Evolutionary conservation across 2,797 vertebrate genomes (phyloP).

Genomic region (Ctenosaura bakeri): DNA sequence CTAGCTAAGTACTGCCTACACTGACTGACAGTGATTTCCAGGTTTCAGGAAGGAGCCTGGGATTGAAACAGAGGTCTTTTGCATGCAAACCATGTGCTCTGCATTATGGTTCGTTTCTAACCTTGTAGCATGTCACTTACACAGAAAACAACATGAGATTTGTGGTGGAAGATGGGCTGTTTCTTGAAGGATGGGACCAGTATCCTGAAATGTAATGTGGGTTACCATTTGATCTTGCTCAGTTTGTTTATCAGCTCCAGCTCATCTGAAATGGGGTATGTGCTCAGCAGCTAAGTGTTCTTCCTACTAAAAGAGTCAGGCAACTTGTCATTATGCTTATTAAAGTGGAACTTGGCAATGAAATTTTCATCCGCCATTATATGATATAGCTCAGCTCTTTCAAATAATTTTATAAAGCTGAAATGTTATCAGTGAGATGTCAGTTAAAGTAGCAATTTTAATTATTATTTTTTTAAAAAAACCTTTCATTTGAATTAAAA

Average conservation of each 20-base stretch:
- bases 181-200: not conserved
- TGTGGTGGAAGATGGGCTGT: not conserved
- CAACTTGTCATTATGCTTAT: constrained; percentile 43
- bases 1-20: not conserved
- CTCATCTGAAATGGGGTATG: constrained; percentile 8
- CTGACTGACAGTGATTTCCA: too few species aligned
- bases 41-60: too few species aligned
- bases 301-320: constrained; percentile 32
- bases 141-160: not conserved
- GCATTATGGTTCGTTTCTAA: not conserved
- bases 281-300: not conserved
- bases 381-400: constrained; percentile 49
- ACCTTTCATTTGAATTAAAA: not conserved
- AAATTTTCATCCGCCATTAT: constrained; percentile 29
- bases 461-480: not conserved
- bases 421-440: constrained; percentile 17
- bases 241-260: constrained; percentile 23
- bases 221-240: constrained; percentile 25
- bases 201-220: not conserved
- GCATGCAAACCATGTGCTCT: not conserved
- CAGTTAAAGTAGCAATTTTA: constrained; percentile 32
- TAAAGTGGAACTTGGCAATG: constrained; percentile 35
- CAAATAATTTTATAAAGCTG: constrained; percentile 4
- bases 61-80: not conserved
- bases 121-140: constrained; percentile 11